phyloP scores from a whole-genome alignment of 53 echinoderm and acorn worm genomes.

The Crossaster papposus region DNA sequence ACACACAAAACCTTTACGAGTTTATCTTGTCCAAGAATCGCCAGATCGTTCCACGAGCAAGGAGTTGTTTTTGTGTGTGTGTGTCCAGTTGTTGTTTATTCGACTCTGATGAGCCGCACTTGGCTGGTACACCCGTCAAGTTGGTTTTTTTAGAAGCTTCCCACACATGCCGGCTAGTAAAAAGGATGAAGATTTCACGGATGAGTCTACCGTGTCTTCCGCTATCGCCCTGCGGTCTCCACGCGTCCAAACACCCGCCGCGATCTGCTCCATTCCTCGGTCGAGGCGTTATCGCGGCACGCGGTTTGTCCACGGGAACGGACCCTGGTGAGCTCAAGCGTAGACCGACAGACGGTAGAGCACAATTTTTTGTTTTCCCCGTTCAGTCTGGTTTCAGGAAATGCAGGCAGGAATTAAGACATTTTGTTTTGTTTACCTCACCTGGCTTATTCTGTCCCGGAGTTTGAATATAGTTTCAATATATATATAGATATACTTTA shows the following conservation, averaged over 20 bases:
- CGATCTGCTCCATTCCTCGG: constrained; percentile 48
- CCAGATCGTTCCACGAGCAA: constrained; percentile 2
- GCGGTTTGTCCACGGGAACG: constrained; percentile 46
- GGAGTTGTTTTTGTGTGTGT: neutral
- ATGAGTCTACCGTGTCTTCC: constrained; percentile 32
- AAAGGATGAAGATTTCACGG: constrained; percentile 3
- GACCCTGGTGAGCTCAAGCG: constrained; percentile 17
- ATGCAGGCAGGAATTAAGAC: constrained; percentile 20
- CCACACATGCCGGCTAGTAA: constrained; percentile 11
- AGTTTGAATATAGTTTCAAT: constrained; percentile 56
- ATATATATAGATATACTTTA: constrained; percentile 57
- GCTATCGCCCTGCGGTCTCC: constrained; percentile 43
- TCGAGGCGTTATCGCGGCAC: constrained; percentile 54
- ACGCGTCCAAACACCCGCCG: constrained; percentile 63
- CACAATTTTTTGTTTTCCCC: neutral
- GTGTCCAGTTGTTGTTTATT: neutral
- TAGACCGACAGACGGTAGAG: neutral
- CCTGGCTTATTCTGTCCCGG: constrained; percentile 43
- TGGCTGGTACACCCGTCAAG: neutral
- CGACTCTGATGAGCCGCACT: neutral
- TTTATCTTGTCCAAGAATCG: constrained; percentile 33
- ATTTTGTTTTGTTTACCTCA: constrained; percentile 21
- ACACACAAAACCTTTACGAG: constrained; percentile 15
- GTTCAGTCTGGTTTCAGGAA: constrained; percentile 12
- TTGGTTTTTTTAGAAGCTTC: no score